Conservation (phyloP, 1,140 invertebrate genomes). For the Nylanderia fulva region DNA sequence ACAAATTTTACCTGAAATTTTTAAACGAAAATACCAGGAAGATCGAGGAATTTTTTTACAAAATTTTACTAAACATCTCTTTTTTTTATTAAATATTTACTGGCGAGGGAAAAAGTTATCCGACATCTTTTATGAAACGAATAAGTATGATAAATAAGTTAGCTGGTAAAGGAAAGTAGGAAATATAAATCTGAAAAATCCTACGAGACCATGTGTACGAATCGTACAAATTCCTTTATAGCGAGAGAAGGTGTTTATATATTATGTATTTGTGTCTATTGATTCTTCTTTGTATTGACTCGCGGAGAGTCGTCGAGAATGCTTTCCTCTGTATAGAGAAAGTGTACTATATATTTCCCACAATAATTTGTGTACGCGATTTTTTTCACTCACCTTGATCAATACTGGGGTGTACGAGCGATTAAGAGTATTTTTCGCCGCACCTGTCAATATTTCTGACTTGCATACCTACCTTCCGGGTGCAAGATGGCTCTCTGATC, state of each 20-base stretch:
- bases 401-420: not conserved
- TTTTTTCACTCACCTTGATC: not conserved
- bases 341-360: not conserved
- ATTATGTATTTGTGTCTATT: slow-evolving; percentile 36
- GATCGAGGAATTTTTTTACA: no score
- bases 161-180: not conserved
- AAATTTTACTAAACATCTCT: no score
- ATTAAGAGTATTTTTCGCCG: not conserved
- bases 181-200: not conserved
- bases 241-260: not conserved
- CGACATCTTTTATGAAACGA: not conserved
- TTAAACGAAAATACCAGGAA: no score
- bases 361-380: not conserved
- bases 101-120: not conserved
- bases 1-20: no score
- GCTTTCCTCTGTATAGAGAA: not conserved
- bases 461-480: not conserved
- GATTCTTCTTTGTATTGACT: slow-evolving; percentile 42
- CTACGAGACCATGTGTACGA: not conserved
- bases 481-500: not conserved
- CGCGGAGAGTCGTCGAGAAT: not conserved
- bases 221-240: not conserved
- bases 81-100: not conserved
- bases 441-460: not conserved
- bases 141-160: not conserved